A percentile compares a stretch with the other conserved stretches of the same genome.
phyloP scores from a whole-genome alignment of 2,888 invertebrate species.

The Xestobium rufovillosum region DNA sequence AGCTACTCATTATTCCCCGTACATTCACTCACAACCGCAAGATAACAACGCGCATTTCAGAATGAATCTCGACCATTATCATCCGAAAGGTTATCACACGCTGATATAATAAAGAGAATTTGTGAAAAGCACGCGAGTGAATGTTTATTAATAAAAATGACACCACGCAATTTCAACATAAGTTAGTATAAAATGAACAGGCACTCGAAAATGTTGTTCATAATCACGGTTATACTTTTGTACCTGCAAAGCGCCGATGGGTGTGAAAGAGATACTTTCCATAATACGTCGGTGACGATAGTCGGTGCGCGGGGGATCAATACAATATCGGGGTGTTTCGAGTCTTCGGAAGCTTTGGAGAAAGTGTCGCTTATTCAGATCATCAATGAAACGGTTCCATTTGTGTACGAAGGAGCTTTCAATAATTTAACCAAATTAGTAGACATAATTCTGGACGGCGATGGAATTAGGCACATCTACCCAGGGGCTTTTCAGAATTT shows the following conservation, averaged over 20 bases:
- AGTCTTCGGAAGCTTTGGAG: conserved; percentile 28
- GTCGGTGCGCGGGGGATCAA: conserved; percentile 31
- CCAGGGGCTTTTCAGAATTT: conserved; percentile 30
- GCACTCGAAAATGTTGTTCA: conserved; percentile 22
- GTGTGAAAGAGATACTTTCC: conserved; percentile 30
- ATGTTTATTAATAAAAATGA: too few species aligned
- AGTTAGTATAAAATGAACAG: conserved; percentile 25
- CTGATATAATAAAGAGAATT: too few species aligned
- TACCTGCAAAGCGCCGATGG: neutral
- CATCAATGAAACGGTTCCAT: conserved; percentile 32
- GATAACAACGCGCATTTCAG: too few species aligned
- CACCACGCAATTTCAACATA: too few species aligned
- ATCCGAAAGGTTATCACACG: too few species aligned
- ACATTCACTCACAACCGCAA: too few species aligned
- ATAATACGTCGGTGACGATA: conserved; percentile 31
- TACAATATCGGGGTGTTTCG: conserved; percentile 33
- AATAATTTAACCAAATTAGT: conserved; percentile 31
- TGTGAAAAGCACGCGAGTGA: too few species aligned
- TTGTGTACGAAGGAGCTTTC: conserved; percentile 32
- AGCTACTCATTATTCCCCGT: too few species aligned
- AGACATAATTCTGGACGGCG: conserved; percentile 26
- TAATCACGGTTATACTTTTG: neutral
- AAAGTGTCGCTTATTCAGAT: conserved; percentile 34
- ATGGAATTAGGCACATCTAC: conserved; percentile 26
- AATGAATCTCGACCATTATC: too few species aligned